These are phyloP conservation scores for Microcebus jonahi DNA, from an alignment of 2,113 vertebrate species.

Conservation along the genomic window DNA sequence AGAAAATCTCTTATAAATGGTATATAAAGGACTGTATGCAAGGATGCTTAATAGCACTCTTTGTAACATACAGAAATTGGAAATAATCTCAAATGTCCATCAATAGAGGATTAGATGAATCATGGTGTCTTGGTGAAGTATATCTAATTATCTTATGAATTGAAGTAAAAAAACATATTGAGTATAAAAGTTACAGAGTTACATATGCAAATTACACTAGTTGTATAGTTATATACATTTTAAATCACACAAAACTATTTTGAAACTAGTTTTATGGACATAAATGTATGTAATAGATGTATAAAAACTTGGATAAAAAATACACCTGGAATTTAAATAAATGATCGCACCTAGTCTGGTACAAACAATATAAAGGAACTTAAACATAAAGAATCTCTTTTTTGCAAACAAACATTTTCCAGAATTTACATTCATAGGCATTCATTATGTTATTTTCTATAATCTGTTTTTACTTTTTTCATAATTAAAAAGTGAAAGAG, in stretches of 20 bases:
- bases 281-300: not conserved
- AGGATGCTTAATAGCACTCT: not conserved
- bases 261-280: not conserved
- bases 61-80: not conserved
- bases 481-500: constrained; percentile 5
- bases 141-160: constrained; percentile 16
- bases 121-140: not conserved
- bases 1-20: not conserved
- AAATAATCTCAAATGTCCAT: not conserved
- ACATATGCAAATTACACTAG: not conserved
- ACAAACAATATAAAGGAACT: not conserved
- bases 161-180: not conserved
- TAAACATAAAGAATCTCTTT: not conserved
- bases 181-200: not conserved
- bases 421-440: not conserved
- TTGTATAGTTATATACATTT: not conserved
- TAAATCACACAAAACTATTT: not conserved
- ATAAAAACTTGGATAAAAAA: not conserved
- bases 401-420: not conserved
- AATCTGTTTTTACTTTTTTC: constrained; percentile 7
- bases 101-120: not conserved
- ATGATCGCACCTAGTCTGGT: not conserved
- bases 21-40: not conserved
- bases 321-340: constrained; percentile 29
- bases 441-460: not conserved